Base-by-base conservation (phyloP, 1,140 invertebrate genomes). In the Drosophila azteca region DNA sequence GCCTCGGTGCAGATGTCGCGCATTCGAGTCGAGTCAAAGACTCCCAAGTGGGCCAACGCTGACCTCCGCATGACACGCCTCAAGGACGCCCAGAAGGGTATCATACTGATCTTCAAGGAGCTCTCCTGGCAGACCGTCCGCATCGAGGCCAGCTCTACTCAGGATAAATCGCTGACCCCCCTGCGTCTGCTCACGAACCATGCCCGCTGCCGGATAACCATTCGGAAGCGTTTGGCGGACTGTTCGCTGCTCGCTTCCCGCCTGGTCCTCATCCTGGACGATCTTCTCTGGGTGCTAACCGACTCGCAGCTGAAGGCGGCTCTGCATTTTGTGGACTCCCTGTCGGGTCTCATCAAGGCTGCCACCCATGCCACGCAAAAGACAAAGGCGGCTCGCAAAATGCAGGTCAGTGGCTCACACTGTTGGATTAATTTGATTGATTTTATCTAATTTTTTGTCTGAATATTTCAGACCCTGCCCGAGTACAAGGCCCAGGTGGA, bases 81-180 rank as follows among this genome's bases (percentile, higher is more conserved):
- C 49, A 98, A 98, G 93, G 98, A 99, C 90, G 93, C 95, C 7
- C 94, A 95, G 51, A 94, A 95, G 77, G 97, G 97, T 31, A 96
- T 99, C 84, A 93, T 99, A 66, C 93, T 99, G 54, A 96, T 99
- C 88, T 99, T 99, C 92, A 99, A 99, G 94, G 98, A 99, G 93
- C 92, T 99, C 50, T 96, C 97, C 90, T 99, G 98, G 98, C 98
- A 99, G 93, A 98, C 97, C 50, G 94, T 98, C 29, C 94, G 97
- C 76, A 96, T 99, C 91, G 98, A 99, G 93, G 98, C 98, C 1
- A 96, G 94, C 85, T 97, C 97, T 52, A 96, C 95, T 39, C 94
- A 95, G 80, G 96, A 96, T 82, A 94, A 95, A 68, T 95, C 95
- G 64, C 92, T 98, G 54, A 97, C 98, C 2, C 98, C 99, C 0